Percentiles rank a stretch among this genome's conserved stretches.
These are phyloP conservation scores for Oscheius sp. DNA, from an alignment of 2,888 invertebrate species.

Conservation along the genomic window DNA sequence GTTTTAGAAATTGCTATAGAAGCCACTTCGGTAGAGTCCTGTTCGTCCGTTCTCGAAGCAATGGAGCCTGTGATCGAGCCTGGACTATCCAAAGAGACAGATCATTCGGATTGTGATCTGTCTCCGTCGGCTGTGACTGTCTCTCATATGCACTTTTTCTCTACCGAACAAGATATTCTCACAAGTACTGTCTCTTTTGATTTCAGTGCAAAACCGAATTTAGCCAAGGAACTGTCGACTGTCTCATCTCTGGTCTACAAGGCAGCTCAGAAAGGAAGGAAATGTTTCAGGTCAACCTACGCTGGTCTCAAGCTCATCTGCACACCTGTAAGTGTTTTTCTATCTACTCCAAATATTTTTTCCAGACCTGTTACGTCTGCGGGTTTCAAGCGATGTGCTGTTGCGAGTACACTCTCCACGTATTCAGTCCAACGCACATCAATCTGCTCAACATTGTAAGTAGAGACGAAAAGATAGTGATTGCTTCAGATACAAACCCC, in stretches of 20 bases:
- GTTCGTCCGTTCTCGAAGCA: neutral
- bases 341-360: neutral
- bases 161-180: neutral
- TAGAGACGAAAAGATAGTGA: neutral
- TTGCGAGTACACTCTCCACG: slow-evolving; percentile 17
- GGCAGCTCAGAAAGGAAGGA: neutral
- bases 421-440: slow-evolving; percentile 12
- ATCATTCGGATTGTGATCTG: neutral
- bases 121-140: neutral
- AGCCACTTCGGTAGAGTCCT: neutral
- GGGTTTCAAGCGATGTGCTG: slow-evolving; percentile 5
- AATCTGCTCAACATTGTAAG: neutral
- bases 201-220: neutral
- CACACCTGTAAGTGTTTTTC: slow-evolving; percentile 1
- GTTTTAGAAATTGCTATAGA: no score
- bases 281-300: slow-evolving; percentile 9
- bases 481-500: neutral
- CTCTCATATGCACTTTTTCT: neutral
- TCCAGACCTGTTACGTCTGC: slow-evolving; percentile 22
- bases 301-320: neutral
- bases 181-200: neutral
- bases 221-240: slow-evolving; percentile 5
- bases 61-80: neutral
- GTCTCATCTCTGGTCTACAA: neutral
- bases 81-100: neutral